Base-by-base conservation (phyloP, 2,888 invertebrate genomes). In the Oeneis ivallda region DNA sequence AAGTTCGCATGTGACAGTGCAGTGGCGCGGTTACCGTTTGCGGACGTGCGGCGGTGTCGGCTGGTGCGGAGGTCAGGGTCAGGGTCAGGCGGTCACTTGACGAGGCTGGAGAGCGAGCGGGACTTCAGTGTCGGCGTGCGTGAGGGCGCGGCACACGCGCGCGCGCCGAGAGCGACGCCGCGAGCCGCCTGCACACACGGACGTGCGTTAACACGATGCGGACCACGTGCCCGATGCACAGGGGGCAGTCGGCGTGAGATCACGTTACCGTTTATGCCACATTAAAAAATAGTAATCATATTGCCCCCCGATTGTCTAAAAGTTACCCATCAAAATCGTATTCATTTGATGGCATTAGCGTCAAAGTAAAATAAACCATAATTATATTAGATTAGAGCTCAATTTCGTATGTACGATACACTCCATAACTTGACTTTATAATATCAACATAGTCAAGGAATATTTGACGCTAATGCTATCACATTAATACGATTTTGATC, bases 91-190 rank as follows among this genome's bases (percentile, higher is more conserved):
- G 79, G 89, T 90, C 85, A 92, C 89, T 89, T 90, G 79, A 89
- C 92, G 89, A 92, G 92, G 81, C 90, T 92, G 92, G 92, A 92
- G 81, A 92, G 92, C 81, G 92, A 92, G 82, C 92, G 92, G 85
- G 89, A 89, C 76, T 79, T 92, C 92, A 89, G 89, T 82, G 89
- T 91, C 92, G 87, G 89, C 82, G 89, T 85, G 91, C 73, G 89
- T 70, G 89, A 85, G 81, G 72, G 84, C 72, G 77, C 91, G 89
- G 78, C 89, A 89, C 86, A 89, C 77, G 80, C 91, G 89, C 83
- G 88, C 75, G 81, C 92, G 89, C 85, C 92, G 81, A 79, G 91
- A 89, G 76, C 91, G 81, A 72, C 92, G 90, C 80, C 92, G 88
- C 82, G 92, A 90, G 76, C 87, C 87, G 81, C 92, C 92, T 90